Evolutionary conservation across 2,113 vertebrate species (phyloP).

Genomic region (Corythoichthys intestinalis): DNA sequence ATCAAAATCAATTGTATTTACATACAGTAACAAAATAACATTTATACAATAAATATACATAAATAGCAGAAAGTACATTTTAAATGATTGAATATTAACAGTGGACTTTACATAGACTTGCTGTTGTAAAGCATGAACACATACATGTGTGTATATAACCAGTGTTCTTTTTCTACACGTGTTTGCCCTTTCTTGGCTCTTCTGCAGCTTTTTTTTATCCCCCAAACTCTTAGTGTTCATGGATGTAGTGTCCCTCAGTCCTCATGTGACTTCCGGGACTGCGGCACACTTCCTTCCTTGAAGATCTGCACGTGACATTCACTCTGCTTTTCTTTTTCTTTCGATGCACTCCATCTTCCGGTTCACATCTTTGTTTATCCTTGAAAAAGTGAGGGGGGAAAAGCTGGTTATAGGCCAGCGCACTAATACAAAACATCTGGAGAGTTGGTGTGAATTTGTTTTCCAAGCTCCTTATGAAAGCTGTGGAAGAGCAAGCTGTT

Average conservation of each 20-base stretch:
- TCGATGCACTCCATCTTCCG: slow-evolving; percentile 57
- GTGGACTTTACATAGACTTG: slow-evolving; percentile 38
- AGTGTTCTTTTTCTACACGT: not conserved
- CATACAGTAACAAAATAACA: slow-evolving; percentile 10
- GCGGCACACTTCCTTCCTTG: slow-evolving; percentile 3
- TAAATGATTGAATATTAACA: slow-evolving; percentile 29
- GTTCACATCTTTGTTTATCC: slow-evolving; percentile 60
- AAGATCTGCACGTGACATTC: slow-evolving; percentile 8
- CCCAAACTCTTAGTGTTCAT: slow-evolving; percentile 35
- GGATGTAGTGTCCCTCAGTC: not conserved
- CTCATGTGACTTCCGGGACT: slow-evolving; percentile 28
- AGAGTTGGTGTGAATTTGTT: slow-evolving; percentile 15
- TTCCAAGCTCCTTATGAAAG: not conserved
- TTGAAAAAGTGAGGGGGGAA: slow-evolving; percentile 20
- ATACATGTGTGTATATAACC: not conserved
- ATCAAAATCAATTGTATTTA: slow-evolving; percentile 54
- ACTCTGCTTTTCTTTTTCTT: slow-evolving; percentile 27
- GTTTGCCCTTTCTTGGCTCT: not conserved
- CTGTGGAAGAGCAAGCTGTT: not conserved
- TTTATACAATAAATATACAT: slow-evolving; percentile 49
- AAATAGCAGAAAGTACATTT: slow-evolving; percentile 37
- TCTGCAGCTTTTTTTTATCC: slow-evolving; percentile 4
- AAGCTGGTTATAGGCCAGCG: slow-evolving; percentile 39
- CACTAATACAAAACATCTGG: slow-evolving; percentile 54
- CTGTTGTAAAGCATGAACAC: slow-evolving; percentile 10